Evolutionary conservation across 2,797 vertebrate genomes (phyloP).

Genomic region (Tapera naevia): DNA sequence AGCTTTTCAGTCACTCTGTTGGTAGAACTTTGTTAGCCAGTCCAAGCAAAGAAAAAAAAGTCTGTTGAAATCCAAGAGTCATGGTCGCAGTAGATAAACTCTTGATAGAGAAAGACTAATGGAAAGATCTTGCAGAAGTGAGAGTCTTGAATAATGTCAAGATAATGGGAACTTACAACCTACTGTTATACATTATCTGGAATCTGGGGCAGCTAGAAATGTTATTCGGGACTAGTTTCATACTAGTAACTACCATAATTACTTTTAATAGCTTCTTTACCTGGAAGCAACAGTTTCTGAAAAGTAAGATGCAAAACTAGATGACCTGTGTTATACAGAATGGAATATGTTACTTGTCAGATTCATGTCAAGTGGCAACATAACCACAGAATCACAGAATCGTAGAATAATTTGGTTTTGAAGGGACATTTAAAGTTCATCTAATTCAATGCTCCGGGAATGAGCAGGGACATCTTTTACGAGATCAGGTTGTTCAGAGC

Average conservation of each 20-base stretch:
- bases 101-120: neutral
- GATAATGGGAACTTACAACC: neutral
- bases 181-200: neutral
- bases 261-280: neutral
- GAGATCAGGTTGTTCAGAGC: neutral
- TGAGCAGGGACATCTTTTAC: neutral
- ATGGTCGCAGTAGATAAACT: neutral
- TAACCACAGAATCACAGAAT: neutral
- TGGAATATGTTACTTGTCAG: fast-evolving
- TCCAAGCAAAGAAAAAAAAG: neutral
- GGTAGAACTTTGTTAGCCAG: neutral
- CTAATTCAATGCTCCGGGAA: neutral
- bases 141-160: neutral
- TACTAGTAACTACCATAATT: neutral
- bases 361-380: neutral
- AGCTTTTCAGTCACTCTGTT: neutral
- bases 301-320: neutral
- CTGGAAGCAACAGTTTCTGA: neutral
- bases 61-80: neutral
- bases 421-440: neutral
- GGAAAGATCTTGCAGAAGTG: neutral
- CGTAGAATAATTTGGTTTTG: neutral
- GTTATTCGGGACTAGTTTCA: neutral
- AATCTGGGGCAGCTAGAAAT: neutral
- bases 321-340: neutral